phyloP scores from a whole-genome alignment of 2,113 vertebrate species.

The Edolisoma coerulescens region DNA sequence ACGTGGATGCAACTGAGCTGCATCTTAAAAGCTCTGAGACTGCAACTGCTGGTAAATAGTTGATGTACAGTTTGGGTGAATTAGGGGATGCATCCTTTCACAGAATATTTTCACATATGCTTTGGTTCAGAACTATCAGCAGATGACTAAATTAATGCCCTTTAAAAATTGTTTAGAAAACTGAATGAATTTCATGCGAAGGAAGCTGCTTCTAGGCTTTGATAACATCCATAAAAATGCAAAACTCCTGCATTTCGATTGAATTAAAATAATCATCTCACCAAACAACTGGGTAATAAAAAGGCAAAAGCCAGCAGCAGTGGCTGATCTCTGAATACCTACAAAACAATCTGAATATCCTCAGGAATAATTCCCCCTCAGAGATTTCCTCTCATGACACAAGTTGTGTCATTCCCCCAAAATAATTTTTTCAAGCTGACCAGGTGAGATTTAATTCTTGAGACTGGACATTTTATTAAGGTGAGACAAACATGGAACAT shows the following conservation, averaged over 20 bases:
- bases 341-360: neutral
- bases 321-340: neutral
- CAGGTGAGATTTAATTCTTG: neutral
- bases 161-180: slow-evolving; percentile 10
- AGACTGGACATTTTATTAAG: neutral
- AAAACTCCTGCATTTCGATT: neutral
- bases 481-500: neutral
- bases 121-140: slow-evolving; percentile 17
- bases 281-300: neutral
- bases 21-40: neutral
- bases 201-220: neutral
- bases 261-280: neutral
- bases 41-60: neutral
- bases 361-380: neutral
- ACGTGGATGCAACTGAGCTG: neutral
- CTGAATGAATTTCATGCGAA: neutral
- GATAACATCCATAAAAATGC: neutral
- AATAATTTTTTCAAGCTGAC: neutral
- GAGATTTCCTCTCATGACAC: neutral
- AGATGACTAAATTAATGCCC: slow-evolving; percentile 40
- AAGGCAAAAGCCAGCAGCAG: neutral
- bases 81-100: slow-evolving; percentile 4
- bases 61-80: neutral
- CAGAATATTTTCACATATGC: neutral
- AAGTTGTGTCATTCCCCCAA: neutral